phyloP scores from a whole-genome alignment of 2,797 vertebrate genomes.

The Labeo calbasu region DNA sequence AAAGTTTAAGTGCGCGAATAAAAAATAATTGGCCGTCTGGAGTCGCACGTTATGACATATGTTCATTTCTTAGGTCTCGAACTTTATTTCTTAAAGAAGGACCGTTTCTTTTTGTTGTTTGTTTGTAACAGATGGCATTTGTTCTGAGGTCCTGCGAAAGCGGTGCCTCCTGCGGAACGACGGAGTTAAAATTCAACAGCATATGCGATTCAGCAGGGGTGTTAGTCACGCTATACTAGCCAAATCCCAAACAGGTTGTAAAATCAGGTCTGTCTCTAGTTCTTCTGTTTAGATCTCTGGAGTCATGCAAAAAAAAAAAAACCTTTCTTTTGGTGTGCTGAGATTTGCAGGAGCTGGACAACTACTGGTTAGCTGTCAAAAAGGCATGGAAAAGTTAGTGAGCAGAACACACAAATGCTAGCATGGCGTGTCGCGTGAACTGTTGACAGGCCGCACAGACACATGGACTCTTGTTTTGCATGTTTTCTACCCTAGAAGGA shows the following conservation, averaged over 20 bases:
- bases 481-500: background rate
- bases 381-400: constrained; percentile 68
- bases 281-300: constrained; percentile 71
- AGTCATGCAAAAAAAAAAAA: constrained; percentile 67
- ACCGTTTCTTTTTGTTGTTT: constrained; percentile 66
- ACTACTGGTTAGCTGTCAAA: constrained; percentile 71
- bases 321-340: constrained; percentile 66
- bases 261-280: constrained; percentile 78
- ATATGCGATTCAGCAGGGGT: constrained; percentile 82
- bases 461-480: background rate
- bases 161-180: constrained; percentile 73
- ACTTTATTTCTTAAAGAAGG: constrained; percentile 63
- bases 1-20: constrained; percentile 82
- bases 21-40: constrained; percentile 85
- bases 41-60: constrained; percentile 68
- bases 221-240: constrained; percentile 81
- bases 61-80: constrained; percentile 71
- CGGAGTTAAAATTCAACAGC: constrained; percentile 82
- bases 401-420: constrained; percentile 62
- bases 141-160: constrained; percentile 73
- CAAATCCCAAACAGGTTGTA: constrained; percentile 85
- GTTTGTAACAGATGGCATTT: constrained; percentile 84
- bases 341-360: constrained; percentile 72
- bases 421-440: background rate
- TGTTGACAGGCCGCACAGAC: constrained; percentile 23